Conservation (phyloP, 1,140 invertebrate species). For the Drepana arcuata region DNA sequence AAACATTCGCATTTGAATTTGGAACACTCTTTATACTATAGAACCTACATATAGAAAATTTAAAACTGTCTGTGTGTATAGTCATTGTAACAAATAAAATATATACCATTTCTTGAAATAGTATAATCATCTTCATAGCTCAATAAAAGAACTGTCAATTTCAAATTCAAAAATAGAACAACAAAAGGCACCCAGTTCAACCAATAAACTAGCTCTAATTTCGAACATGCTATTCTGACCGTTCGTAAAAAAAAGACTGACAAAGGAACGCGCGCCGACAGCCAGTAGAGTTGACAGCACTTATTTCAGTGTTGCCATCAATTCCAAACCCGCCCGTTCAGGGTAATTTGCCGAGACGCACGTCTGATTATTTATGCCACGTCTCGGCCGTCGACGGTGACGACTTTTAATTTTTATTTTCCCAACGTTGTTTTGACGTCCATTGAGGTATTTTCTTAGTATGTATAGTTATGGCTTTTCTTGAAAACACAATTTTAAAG, state of each 20-base stretch:
- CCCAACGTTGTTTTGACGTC: conserved; percentile 1
- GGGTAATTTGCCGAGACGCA: conserved; percentile 41
- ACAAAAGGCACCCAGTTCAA: background rate
- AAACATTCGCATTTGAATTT: too few species aligned
- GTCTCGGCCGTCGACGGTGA: conserved; percentile 11
- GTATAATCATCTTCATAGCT: too few species aligned
- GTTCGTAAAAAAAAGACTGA: background rate
- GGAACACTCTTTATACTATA: too few species aligned
- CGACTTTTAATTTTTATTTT: conserved; percentile 3
- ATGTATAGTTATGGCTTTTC: too few species aligned
- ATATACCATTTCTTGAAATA: too few species aligned
- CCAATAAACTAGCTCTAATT: conserved; percentile 5
- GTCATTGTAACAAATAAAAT: too few species aligned
- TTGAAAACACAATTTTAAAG: too few species aligned
- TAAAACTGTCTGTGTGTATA: too few species aligned
- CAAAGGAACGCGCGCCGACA: background rate
- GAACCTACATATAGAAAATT: too few species aligned
- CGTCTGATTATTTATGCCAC: conserved; percentile 28
- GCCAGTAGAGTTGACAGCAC: conserved; percentile 14
- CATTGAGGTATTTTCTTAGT: too few species aligned
- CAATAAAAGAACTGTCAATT: background rate
- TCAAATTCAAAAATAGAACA: background rate
- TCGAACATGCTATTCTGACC: conserved; percentile 6
- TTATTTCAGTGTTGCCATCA: conserved; percentile 38
- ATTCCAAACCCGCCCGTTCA: conserved; percentile 31